Base-by-base conservation (phyloP, 2,888 invertebrate species). In the Steinernema hermaphroditum region DNA sequence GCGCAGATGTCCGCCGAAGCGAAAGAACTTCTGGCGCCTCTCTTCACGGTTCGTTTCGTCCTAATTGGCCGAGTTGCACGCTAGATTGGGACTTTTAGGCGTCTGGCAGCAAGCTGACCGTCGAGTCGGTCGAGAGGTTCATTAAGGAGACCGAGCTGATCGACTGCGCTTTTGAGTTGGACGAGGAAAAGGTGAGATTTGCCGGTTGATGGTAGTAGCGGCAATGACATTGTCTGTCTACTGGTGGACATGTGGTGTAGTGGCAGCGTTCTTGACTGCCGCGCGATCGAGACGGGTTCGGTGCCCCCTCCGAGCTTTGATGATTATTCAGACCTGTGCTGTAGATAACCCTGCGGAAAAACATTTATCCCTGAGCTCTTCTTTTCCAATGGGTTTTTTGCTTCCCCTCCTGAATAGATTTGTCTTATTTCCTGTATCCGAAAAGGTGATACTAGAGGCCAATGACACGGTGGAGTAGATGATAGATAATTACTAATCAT, bases 1-100 rank as follows among this genome's bases (percentile, higher is more conserved):
- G 62, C 62, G 62, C 62, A 62, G 19, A 62, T 62, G 62, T 62
- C 62, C 62, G 32, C 62, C 14, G 62, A 62, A 32, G 62, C 62
- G 62, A 62, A 34, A 62, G 62, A 62, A 62, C 62, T 62, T 62
- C 62, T 62, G 32, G 62, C 62, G 62, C 62, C 62, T 29, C 62
- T 62, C 27, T 34, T 62, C 29, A 62, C 62, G 62, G 62, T 62
- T 62, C 32, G 62, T 62, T 62, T 4, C 46, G 16, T 9, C 19
- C n/a, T n/a, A 37, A 37, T 4, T 24, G 24, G 50, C 19, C 22
- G 1, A 19, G 12, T 50, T 50, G 12, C 1, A 22, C n/a, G 46
- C n/a, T 19, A 4, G 16, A 46, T 12, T 2, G 62, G 4, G 9
- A 4, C 32, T 62, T 62, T 62, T 19, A 62, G 62, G 27, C 54